Evolutionary conservation across 2,888 invertebrate genomes (phyloP).

Genomic region (Polylopha cassiicola): DNA sequence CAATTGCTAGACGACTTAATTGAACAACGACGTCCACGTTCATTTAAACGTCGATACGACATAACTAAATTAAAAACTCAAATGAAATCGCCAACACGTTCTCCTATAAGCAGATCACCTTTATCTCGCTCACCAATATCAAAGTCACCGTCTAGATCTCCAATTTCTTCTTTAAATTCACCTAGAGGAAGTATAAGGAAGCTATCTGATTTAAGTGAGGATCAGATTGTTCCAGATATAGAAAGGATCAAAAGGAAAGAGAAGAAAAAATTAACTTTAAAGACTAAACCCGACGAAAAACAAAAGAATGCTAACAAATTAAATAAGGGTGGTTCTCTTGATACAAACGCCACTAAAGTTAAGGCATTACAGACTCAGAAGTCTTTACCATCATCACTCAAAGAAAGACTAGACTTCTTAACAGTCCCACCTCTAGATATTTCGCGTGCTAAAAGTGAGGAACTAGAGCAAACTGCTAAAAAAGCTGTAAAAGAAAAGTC

Average conservation of each 20-base stretch:
- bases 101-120: constrained; percentile 67
- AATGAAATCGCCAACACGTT: constrained; percentile 61
- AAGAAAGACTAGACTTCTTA: constrained; percentile 71
- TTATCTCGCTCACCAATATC: constrained; percentile 69
- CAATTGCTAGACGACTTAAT: constrained; percentile 74
- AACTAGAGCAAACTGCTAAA: constrained; percentile 74
- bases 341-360: constrained; percentile 67
- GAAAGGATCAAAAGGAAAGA: constrained; percentile 71
- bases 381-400: constrained; percentile 73
- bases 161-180: constrained; percentile 72
- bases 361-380: constrained; percentile 72
- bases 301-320: constrained; percentile 56
- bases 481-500: constrained; percentile 81
- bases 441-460: constrained; percentile 78
- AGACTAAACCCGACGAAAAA: constrained; percentile 67
- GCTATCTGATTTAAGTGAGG: constrained; percentile 70
- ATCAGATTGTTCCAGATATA: constrained; percentile 71
- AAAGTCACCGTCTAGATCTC: constrained; percentile 71
- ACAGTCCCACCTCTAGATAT: constrained; percentile 75
- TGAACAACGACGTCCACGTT: constrained; percentile 68
- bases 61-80: constrained; percentile 60
- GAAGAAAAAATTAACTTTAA: constrained; percentile 66
- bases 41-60: constrained; percentile 69
- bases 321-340: constrained; percentile 70
- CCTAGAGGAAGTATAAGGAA: constrained; percentile 72